Evolutionary conservation across 2,113 vertebrate species (phyloP), one percentile per base, ranked within the genome.

Genomic region (Agapornis roseicollis): DNA sequence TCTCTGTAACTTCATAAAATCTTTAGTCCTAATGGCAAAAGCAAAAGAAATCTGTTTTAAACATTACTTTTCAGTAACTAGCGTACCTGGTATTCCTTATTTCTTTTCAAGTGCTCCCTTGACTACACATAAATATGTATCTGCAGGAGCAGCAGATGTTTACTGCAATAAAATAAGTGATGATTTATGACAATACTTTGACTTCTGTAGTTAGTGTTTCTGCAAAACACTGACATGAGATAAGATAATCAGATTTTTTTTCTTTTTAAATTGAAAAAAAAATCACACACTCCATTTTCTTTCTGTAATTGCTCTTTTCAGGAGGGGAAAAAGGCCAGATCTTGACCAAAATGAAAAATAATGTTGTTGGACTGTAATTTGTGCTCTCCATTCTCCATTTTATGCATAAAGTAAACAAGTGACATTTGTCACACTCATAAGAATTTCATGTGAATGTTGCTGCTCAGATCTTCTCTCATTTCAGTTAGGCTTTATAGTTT

Each of bases 21-120:
- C 12, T 76, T 83, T 52, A 81, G 47, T 56, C 35, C 41, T 76
- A 69, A 76, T 41, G 80, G 44, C 31, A 89, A 92, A 93, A 90
- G 41, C 66, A 90, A 94, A 92, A 90, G 55, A 77, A 85, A 79
- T 78, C 60, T 94, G 86, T 13, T 94, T 84, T 89, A 47, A 87
- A 44, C 17, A 72, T 89, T 89, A 82, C 25, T 87, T 90, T 90
- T 61, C 52, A 46, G 42, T 61, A 89, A 92, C 0, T 24, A 52
- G 49, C 41, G 37, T 91, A 80, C 70, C 86, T 96, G 73, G 29
- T 70, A 85, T 91, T 92, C 25, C 47, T 76, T 76, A 29, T 24
- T 35, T 29, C 9, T 79, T 80, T 94, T 79, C 61, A 94, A 91
- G 52, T 87, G 31, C 17, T 95, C 89, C 63, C 24, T 79, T 85